These are phyloP conservation scores for Myotis brandtii DNA, from an alignment of 2,113 vertebrate species.

Conservation along the genomic window DNA sequence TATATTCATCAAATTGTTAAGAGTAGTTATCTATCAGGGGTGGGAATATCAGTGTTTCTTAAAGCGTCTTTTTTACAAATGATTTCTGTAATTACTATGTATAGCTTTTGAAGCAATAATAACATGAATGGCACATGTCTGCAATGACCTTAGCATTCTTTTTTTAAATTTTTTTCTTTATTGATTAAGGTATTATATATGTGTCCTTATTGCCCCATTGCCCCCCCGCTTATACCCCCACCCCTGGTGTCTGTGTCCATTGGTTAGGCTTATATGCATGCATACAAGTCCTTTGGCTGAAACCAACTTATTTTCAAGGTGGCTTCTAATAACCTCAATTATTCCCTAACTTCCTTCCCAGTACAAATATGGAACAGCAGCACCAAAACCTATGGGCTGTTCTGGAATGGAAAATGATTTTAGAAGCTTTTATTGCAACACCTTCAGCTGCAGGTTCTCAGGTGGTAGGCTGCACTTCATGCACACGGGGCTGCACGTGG, in stretches of 20 bases:
- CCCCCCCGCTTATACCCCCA: no score
- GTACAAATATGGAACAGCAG: neutral
- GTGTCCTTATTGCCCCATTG: no score
- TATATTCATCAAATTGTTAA: neutral
- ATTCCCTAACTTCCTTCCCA: neutral
- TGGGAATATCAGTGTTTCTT: neutral
- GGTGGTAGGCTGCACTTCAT: neutral
- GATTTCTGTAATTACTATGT: neutral
- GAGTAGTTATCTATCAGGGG: neutral
- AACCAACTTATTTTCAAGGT: neutral
- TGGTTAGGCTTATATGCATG: no score
- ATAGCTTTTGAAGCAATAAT: slow-evolving; percentile 50
- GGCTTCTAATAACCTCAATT: neutral
- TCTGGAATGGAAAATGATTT: neutral
- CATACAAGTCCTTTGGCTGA: no score
- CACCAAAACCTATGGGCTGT: neutral
- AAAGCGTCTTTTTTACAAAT: slow-evolving; percentile 34
- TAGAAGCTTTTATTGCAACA: neutral
- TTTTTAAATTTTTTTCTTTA: no score
- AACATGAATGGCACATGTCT: neutral
- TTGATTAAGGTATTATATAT: no score
- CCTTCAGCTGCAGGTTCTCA: slow-evolving; percentile 46
- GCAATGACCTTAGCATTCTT: neutral
- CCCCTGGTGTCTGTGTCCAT: no score
- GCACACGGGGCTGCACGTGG: accelerated